Percentiles rank a stretch among this genome's conserved stretches.
Conservation (phyloP, 1,140 invertebrate species). For the Chrysoperla carnea region DNA sequence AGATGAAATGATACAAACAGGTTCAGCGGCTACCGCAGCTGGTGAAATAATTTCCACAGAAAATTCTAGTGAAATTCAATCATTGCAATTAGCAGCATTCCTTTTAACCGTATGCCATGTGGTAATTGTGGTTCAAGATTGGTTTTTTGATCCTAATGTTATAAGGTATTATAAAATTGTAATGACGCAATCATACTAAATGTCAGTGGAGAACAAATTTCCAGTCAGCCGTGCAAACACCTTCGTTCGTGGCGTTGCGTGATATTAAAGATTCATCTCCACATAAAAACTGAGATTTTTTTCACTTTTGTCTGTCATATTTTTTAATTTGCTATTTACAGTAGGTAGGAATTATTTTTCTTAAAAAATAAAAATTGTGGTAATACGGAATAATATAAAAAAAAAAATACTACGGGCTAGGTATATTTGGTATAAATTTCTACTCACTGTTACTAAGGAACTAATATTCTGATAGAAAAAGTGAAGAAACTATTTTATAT, state of each 20-base stretch:
- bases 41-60: constrained; percentile 40
- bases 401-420: too few species aligned
- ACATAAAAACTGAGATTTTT: too few species aligned
- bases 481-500: too few species aligned
- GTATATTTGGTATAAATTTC: too few species aligned
- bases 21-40: constrained; percentile 25
- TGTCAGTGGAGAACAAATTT: background rate
- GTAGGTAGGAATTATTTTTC: too few species aligned
- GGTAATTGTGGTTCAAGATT: constrained; percentile 70
- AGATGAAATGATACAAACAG: constrained; percentile 29
- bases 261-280: background rate
- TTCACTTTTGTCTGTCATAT: too few species aligned
- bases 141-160: constrained; percentile 61
- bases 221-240: background rate
- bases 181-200: background rate
- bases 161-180: constrained; percentile 31
- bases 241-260: background rate
- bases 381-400: too few species aligned
- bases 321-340: too few species aligned
- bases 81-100: constrained; percentile 65
- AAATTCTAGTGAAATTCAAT: constrained; percentile 49
- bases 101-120: constrained; percentile 80
- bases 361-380: too few species aligned
- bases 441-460: too few species aligned
- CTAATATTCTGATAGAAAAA: too few species aligned